These are phyloP conservation scores for Neopelma chrysocephalum DNA, from an alignment of 2,797 vertebrate species.

Conservation along the genomic window DNA sequence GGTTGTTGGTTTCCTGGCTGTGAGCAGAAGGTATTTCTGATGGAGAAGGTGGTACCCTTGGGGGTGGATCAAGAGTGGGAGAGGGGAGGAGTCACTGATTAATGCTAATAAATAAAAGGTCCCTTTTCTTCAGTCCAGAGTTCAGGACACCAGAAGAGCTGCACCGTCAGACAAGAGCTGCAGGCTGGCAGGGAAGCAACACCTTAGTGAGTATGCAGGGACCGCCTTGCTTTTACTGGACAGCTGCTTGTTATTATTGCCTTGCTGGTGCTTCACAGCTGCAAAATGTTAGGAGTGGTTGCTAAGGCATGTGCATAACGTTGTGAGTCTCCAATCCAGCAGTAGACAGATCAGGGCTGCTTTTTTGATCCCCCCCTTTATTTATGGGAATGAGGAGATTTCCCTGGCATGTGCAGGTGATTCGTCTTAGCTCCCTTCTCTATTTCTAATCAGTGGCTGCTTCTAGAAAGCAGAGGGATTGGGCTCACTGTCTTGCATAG, in stretches of 20 bases:
- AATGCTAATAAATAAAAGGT: conserved; percentile 62
- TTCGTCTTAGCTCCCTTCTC: not conserved
- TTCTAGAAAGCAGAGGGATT: not conserved
- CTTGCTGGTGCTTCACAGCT: not conserved
- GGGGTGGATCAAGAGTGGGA: conserved; percentile 46
- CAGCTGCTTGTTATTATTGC: not conserved
- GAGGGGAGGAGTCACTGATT: conserved; percentile 60
- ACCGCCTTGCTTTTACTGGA: conserved; percentile 29
- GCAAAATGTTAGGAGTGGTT: not conserved
- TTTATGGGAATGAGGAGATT: not conserved
- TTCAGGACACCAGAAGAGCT: not conserved
- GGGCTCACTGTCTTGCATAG: not conserved
- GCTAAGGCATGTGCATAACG: not conserved
- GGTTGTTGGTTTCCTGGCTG: conserved; percentile 23
- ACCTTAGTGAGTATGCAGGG: conserved; percentile 58
- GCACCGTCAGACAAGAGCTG: not conserved
- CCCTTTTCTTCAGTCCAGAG: not conserved
- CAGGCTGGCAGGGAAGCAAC: not conserved
- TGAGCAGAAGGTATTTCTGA: conserved; percentile 55
- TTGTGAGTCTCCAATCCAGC: not conserved
- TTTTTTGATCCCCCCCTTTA: not conserved
- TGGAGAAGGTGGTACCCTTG: conserved; percentile 4
- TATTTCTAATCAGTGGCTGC: not conserved
- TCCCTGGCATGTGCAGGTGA: not conserved
- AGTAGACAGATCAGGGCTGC: not conserved